phyloP scores from a whole-genome alignment of 2,888 invertebrate genomes.

The Antitype chi region DNA sequence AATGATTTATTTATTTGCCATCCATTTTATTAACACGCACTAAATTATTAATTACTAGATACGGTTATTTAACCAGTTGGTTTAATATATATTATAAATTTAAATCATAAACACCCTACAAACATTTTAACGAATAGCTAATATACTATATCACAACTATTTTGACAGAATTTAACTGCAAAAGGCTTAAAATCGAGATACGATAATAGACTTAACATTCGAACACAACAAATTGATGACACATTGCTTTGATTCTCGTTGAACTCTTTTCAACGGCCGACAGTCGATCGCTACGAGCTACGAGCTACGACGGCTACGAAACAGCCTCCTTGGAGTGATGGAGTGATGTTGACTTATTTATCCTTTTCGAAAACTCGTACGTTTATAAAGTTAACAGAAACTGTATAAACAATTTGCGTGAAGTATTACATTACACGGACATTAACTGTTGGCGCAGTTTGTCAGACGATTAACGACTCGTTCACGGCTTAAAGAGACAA shows the following conservation, averaged over 20 bases:
- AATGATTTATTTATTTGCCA: neutral
- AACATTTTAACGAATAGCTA: slow-evolving; percentile 8
- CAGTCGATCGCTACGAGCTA: slow-evolving; percentile 17
- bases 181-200: neutral
- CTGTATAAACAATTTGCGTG: slow-evolving; percentile 28
- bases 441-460: slow-evolving; percentile 29
- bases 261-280: slow-evolving; percentile 52
- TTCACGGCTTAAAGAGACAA: slow-evolving; percentile 45
- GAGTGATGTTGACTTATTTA: neutral
- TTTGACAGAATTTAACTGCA: neutral
- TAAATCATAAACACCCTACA: neutral
- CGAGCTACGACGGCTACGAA: slow-evolving; percentile 2
- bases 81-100: neutral
- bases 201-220: neutral
- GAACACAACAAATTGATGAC: neutral
- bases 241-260: slow-evolving; percentile 29
- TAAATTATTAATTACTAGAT: neutral
- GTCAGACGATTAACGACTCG: slow-evolving; percentile 57
- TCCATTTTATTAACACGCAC: neutral
- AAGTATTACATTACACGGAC: slow-evolving; percentile 23
- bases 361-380: neutral
- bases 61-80: neutral
- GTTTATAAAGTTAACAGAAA: neutral
- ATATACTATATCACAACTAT: neutral
- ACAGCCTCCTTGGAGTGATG: neutral